These are phyloP conservation scores for Cyprinodon variegatus DNA, from an alignment of 2,113 vertebrate genomes.

Conservation along the genomic window DNA sequence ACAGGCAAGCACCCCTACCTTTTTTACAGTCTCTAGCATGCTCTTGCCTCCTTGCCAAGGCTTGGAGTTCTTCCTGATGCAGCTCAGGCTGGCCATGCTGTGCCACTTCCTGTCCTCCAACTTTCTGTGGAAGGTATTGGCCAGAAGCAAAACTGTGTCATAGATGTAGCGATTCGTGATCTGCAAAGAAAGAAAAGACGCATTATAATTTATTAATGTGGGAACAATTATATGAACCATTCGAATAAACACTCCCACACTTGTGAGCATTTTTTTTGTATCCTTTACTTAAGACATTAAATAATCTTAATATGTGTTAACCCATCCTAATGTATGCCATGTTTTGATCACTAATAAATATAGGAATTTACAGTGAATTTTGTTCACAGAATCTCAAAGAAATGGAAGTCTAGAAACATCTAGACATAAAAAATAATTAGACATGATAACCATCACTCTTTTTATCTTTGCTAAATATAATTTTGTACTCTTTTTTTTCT, in stretches of 20 bases:
- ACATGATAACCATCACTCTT: not conserved
- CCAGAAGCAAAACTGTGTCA: conserved; percentile 91
- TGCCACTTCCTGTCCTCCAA: conserved; percentile 99
- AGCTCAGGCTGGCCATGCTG: conserved; percentile 99
- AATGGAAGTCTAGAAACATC: not conserved
- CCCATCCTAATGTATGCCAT: not conserved
- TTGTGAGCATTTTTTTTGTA: not conserved
- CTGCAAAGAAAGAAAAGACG: conserved; percentile 65
- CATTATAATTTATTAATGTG: not conserved
- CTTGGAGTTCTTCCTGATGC: conserved; percentile 96
- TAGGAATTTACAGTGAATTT: not conserved
- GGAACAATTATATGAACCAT: not conserved
- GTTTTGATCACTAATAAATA: not conserved
- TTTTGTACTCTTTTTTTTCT: not conserved
- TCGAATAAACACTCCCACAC: not conserved
- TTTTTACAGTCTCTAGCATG: conserved; percentile 97
- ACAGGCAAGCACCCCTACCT: conserved; percentile 80
- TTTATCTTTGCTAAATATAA: not conserved
- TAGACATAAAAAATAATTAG: not conserved
- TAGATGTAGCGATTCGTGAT: conserved; percentile 98
- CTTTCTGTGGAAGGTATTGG: conserved; percentile 97
- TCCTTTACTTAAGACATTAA: not conserved
- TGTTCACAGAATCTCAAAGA: not conserved
- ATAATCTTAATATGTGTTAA: no score
- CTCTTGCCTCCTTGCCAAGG: conserved; percentile 97